Evolutionary conservation across 2,888 invertebrate genomes (phyloP).

Genomic region (Capitulum mitella): DNA sequence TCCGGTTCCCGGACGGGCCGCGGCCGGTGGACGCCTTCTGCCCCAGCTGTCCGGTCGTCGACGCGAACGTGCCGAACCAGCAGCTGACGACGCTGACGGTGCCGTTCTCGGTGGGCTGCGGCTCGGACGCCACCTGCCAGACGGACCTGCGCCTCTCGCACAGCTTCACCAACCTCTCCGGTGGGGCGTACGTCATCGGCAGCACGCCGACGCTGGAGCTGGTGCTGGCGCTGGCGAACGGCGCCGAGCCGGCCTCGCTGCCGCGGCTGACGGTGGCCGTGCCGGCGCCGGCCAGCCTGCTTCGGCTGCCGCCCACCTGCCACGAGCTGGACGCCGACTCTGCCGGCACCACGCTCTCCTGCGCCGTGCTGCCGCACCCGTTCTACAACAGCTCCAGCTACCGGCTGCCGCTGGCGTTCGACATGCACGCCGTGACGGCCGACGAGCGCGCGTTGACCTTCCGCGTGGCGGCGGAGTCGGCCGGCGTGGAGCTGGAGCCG

Average conservation of each 20-base stretch:
- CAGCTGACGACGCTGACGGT: constrained; percentile 22
- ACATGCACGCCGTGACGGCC: neutral
- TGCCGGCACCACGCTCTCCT: neutral
- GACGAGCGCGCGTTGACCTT: neutral
- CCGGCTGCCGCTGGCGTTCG: neutral
- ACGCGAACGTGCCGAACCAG: constrained; percentile 26
- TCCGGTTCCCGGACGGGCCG: neutral
- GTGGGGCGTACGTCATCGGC: constrained; percentile 40
- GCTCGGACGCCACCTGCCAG: constrained; percentile 50
- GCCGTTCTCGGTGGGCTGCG: constrained; percentile 49
- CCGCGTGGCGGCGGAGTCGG: neutral
- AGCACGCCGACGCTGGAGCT: constrained; percentile 38
- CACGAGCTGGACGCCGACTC: neutral
- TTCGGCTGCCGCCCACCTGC: constrained; percentile 31
- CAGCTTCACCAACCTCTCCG: constrained; percentile 24
- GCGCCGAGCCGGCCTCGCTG: constrained; percentile 43
- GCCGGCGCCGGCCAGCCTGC: constrained; percentile 30
- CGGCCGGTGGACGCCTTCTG: constrained; percentile 34
- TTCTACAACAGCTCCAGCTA: neutral
- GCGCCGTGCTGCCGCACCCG: neutral
- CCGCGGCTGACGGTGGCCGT: constrained; percentile 38
- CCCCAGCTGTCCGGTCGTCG: constrained; percentile 36
- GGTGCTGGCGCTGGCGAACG: constrained; percentile 41
- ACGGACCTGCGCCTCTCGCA: constrained; percentile 45
- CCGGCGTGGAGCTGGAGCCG: neutral